Evolutionary conservation across 2,113 vertebrate genomes (phyloP), one percentile per base, ranked within the genome.

Genomic region (Paracanthobrama guichenoti): DNA sequence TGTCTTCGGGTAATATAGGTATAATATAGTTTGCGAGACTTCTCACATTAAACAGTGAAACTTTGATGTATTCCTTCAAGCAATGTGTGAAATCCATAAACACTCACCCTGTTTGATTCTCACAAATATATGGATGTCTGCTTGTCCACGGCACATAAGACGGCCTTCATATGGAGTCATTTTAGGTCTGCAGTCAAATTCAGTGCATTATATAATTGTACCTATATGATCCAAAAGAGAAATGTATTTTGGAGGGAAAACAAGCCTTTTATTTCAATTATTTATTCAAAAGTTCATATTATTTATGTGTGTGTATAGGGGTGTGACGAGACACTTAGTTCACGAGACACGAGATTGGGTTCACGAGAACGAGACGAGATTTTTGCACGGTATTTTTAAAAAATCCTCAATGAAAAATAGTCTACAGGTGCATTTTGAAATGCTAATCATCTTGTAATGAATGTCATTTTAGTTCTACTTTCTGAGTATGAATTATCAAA

Each of bases 31-130:
- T 44, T 50, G 64, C 31, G 28, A 82, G 89, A 91, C 91, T 48
- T 85, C 59, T 81, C 69, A 0, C 59, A 55, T 84, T 39, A 89
- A 90, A 91, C 89, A 90, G 91, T 90, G 90, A 92, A 89, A 93
- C 90, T 90, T 89, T 84, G 86, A 90, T 88, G 90, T 82, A 84
- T 90, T 90, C 90, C 86, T 91, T 92, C 89, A 89, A 89, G 90
- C 89, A 90, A 89, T 88, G 89, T 87, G 89, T 91, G 90, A 92
- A 89, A 90, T 90, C 90, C 91, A 90, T 86, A 90, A 90, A 91
- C 86, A 85, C 91, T 92, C 87, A 90, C 90, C 86, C 89, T 87
- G 87, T 90, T 89, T 90, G 88, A 92, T 75, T 87, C 89, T 90
- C 87, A 88, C 89, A 92, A 67, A 89, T 67, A 89, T n/a, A 86